Base-by-base conservation (phyloP, 2,888 invertebrate species). In the Tenthredo notha region DNA sequence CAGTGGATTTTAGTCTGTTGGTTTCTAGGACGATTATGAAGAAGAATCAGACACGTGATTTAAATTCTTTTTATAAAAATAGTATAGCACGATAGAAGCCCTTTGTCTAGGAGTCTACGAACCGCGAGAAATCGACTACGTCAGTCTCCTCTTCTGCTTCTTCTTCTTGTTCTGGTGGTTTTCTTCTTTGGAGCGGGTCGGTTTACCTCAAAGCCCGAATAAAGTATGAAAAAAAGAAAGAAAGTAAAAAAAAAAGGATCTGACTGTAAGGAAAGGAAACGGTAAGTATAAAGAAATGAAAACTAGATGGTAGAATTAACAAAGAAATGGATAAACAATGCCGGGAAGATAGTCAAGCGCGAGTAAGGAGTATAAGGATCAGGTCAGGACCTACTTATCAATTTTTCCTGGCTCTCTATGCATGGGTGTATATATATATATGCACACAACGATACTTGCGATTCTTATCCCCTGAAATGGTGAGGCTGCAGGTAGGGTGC, bases 271-370 rank as follows among this genome's bases (percentile, higher is more conserved):
- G 18, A 70, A 12, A 37, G 21, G 74, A 74, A 21, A 43, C 40
- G 40, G 43, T 74, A 74, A 40, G 74, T 43, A 74, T 74, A 74
- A 43, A 43, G 74, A 43, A 74, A 43, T 43, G 29, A 74, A 43
- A 54, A 77, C 40, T 77, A 25, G 33, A 61, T 37, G 33, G 58
- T 33, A 58, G 58, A 80, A 61, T 80, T 40, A 80, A 58, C 80
- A 80, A 80, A 61, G 58, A 80, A 80, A 50, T 70, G 65, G 86
- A 86, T 85, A 83, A 80, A 85, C 86, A 86, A 86, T 78, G 84
- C 82, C 84, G 70, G 50, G 87, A 86, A 88, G 86, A 87, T 90
- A 90, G 84, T 87, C 86, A 89, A 87, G 87, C 88, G 88, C 87
- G 87, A 89, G 87, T 86, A 87, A 90, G 84, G 85, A 85, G 37